Percentiles rank a stretch among this genome's conserved stretches.
Conservation (phyloP, 1,140 invertebrate genomes). For the Sesamia nonagrioides region DNA sequence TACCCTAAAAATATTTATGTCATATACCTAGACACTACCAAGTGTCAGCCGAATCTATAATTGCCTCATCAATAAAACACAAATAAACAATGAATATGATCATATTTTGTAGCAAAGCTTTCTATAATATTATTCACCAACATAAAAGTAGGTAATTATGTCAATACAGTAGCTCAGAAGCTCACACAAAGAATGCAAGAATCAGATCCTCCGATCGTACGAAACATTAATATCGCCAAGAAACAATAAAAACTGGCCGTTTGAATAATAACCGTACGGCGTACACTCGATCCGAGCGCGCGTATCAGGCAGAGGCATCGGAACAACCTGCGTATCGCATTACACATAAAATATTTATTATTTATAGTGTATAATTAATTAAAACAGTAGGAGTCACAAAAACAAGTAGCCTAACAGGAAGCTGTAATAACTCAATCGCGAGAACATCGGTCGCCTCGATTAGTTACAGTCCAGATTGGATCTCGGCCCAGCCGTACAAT, state of each 20-base stretch:
- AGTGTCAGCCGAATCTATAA: neutral
- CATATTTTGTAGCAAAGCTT: neutral
- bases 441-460: conserved; percentile 74
- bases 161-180: conserved; percentile 58
- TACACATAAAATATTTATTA: conserved; percentile 87
- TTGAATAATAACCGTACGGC: conserved; percentile 75
- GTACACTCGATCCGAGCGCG: conserved; percentile 63
- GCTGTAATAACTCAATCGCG: conserved; percentile 86
- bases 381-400: conserved; percentile 84
- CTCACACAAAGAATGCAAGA: conserved; percentile 40
- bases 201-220: conserved; percentile 55
- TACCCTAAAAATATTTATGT: neutral
- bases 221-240: conserved; percentile 65
- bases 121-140: neutral
- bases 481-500: conserved; percentile 66
- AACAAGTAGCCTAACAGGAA: conserved; percentile 87
- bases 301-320: conserved; percentile 74
- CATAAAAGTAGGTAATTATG: conserved; percentile 49
- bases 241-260: conserved; percentile 76
- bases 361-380: conserved; percentile 86
- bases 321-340: conserved; percentile 77
- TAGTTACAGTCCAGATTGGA: conserved; percentile 84
- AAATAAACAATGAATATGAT: neutral
- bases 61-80: neutral
- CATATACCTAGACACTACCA: neutral